Conservation (phyloP, 2,797 vertebrate genomes). For the Pampus argenteus region DNA sequence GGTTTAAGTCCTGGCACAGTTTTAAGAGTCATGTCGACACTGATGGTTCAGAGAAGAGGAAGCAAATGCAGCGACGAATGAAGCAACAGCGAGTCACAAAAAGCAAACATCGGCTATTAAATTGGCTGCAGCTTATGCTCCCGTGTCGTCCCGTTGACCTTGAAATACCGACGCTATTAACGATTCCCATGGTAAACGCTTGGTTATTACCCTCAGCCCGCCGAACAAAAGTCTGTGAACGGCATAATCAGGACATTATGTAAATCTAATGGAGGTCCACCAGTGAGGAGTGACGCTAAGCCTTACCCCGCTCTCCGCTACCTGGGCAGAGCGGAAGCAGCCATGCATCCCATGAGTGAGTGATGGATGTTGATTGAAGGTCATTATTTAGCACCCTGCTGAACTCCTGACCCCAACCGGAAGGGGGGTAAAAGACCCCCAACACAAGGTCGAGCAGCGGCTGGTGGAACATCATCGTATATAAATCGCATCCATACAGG, state of each 20-base stretch:
- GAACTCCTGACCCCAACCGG: conserved; percentile 76
- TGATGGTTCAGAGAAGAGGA: conserved; percentile 20
- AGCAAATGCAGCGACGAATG: conserved; percentile 15
- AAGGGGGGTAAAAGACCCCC: conserved; percentile 53
- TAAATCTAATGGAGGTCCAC: conserved; percentile 72
- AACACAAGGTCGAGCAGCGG: conserved; percentile 48
- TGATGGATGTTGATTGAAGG: conserved; percentile 80
- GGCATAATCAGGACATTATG: conserved; percentile 77
- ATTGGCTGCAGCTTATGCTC: conserved; percentile 10
- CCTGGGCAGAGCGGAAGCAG: conserved; percentile 60
- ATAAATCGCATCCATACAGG: conserved; percentile 34
- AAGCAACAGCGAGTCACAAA: background rate
- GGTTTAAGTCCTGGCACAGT: conserved; percentile 6
- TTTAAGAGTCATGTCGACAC: background rate
- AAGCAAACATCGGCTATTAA: conserved; percentile 21
- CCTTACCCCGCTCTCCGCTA: conserved; percentile 40
- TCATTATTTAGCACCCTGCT: conserved; percentile 69
- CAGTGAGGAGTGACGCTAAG: conserved; percentile 48
- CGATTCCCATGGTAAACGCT: conserved; percentile 46
- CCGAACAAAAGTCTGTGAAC: conserved; percentile 47
- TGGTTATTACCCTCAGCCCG: conserved; percentile 49
- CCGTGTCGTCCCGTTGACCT: conserved; percentile 51
- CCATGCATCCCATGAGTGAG: conserved; percentile 63
- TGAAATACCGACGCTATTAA: conserved; percentile 55
- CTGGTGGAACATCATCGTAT: conserved; percentile 43